Evolutionary conservation across 1,140 invertebrate species (phyloP).

Genomic region (Drosophila dunni): DNA sequence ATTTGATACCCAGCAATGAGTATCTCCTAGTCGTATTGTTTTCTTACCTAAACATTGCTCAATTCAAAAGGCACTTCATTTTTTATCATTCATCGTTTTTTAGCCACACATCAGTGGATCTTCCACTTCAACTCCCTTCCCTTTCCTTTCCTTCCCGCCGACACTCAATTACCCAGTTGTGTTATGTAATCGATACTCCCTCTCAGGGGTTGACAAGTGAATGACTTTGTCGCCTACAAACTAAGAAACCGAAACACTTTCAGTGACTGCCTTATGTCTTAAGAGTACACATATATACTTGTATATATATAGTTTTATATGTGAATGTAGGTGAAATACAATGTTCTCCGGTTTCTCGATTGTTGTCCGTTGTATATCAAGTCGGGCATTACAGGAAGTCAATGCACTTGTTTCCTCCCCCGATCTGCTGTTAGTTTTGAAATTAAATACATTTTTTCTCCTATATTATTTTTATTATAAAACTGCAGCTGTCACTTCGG

Average conservation of each 20-base stretch:
- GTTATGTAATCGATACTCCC: slow-evolving; percentile 67
- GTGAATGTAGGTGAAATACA: slow-evolving; percentile 65
- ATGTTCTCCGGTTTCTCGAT: slow-evolving; percentile 27
- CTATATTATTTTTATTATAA: slow-evolving; percentile 17
- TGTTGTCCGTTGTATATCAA: slow-evolving; percentile 14
- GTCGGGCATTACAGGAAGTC: slow-evolving; percentile 55
- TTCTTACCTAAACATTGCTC: not conserved
- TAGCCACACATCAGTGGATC: slow-evolving; percentile 26
- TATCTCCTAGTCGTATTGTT: too few species aligned
- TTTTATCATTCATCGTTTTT: slow-evolving; percentile 39
- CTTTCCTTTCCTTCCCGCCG: not conserved
- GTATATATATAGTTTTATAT: too few species aligned
- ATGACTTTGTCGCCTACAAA: slow-evolving; percentile 50
- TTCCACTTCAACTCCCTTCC: not conserved
- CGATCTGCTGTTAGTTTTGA: slow-evolving; percentile 41
- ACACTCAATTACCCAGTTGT: slow-evolving; percentile 44
- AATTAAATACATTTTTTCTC: slow-evolving; percentile 63
- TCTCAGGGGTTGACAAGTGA: slow-evolving; percentile 38
- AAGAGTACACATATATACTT: too few species aligned
- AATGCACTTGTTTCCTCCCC: slow-evolving; percentile 38
- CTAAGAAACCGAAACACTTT: slow-evolving; percentile 17
- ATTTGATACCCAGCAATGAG: too few species aligned
- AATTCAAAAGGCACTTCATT: slow-evolving; percentile 16
- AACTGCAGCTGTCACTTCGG: slow-evolving; percentile 23
- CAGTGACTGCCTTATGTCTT: slow-evolving; percentile 17